phyloP scores from a whole-genome alignment of 2,888 invertebrate genomes.

The Terebella lapidaria region DNA sequence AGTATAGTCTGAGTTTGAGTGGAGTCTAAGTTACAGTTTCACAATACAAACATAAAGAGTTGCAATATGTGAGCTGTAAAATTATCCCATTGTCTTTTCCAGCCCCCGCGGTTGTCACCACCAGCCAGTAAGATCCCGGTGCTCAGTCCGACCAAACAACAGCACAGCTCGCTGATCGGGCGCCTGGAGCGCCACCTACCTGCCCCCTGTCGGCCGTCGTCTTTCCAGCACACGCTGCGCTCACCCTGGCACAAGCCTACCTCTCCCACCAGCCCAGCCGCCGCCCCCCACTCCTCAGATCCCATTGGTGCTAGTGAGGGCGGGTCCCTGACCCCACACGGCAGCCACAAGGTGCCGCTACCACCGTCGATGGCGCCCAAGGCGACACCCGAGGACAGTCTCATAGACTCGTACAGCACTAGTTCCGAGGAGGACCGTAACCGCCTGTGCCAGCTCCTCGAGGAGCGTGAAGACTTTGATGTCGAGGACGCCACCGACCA shows the following conservation, averaged over 20 bases:
- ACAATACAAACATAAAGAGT: too few species aligned
- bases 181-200: not conserved
- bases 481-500: not conserved
- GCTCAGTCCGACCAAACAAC: not conserved
- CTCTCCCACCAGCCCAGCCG: not conserved
- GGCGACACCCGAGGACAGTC: constrained; percentile 25
- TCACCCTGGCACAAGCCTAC: not conserved
- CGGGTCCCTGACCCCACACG: not conserved
- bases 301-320: not conserved
- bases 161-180: not conserved
- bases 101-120: not conserved
- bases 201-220: not conserved
- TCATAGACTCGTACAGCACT: constrained; percentile 16
- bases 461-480: not conserved
- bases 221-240: not conserved
- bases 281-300: not conserved
- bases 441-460: constrained; percentile 2
- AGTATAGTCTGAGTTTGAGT: too few species aligned
- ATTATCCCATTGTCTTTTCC: too few species aligned
- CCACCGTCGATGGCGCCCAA: constrained; percentile 22
- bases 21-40: too few species aligned
- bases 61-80: too few species aligned
- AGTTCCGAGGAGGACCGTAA: constrained; percentile 4
- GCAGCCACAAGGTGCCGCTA: too few species aligned
- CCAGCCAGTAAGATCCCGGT: not conserved